A percentile compares a stretch with the other conserved stretches of the same genome.
Conservation (phyloP, 2,888 invertebrate species). For the Netelia melanura region DNA sequence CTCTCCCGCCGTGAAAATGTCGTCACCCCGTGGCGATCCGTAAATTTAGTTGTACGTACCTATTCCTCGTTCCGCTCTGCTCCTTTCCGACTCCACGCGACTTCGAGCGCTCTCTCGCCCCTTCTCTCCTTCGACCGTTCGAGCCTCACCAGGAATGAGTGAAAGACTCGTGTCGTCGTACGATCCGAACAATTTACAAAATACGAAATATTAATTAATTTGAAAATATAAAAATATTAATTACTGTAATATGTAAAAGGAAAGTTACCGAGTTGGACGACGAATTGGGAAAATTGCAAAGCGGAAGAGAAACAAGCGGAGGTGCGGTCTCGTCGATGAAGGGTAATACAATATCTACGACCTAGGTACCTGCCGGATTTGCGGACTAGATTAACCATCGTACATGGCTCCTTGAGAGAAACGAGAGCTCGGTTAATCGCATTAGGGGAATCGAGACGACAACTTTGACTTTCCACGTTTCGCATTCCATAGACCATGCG, state of each 20-base stretch:
- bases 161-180: slow-evolving; percentile 37
- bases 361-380: too few species aligned
- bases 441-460: slow-evolving; percentile 18
- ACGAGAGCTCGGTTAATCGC: slow-evolving; percentile 7
- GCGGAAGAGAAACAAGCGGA: too few species aligned
- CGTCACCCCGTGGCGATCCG: slow-evolving; percentile 82
- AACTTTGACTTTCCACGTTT: neutral
- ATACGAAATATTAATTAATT: neutral
- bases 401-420: neutral
- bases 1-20: slow-evolving; percentile 81
- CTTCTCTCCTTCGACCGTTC: slow-evolving; percentile 43
- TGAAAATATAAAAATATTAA: neutral
- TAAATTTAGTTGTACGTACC: slow-evolving; percentile 80
- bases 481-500: slow-evolving; percentile 10
- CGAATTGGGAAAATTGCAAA: too few species aligned
- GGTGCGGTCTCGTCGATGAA: too few species aligned
- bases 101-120: slow-evolving; percentile 64
- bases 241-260: too few species aligned
- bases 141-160: slow-evolving; percentile 28
- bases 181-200: slow-evolving; percentile 32
- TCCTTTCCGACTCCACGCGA: slow-evolving; percentile 45
- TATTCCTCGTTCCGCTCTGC: slow-evolving; percentile 54
- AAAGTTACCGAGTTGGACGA: too few species aligned
- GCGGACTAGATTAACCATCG: too few species aligned
- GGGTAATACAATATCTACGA: too few species aligned